Base-by-base conservation (phyloP, 1,140 invertebrate species). In the Calycopis cecrops region DNA sequence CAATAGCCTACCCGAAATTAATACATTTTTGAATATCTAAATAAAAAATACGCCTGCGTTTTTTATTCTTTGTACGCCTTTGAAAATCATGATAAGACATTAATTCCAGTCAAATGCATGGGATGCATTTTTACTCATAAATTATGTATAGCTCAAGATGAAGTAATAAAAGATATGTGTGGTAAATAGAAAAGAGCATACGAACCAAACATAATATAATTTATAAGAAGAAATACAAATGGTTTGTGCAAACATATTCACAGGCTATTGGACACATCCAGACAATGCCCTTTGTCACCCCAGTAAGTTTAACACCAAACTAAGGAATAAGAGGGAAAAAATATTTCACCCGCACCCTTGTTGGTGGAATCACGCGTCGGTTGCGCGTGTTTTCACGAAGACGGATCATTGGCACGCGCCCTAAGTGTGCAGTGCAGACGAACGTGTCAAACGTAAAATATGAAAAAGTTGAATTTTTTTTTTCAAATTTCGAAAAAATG, bases 341-440 rank as follows among this genome's bases (percentile, higher is more conserved):
- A 82, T 81, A 82, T 81, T 77, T 76, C 70, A 74, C 71, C 57
- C 67, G 67, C 74, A 75, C 79, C 81, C 81, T 77, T 79, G 79
- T 78, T 75, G 73, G 74, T 78, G 70, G 78, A 79, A 82, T 76
- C 79, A 83, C 81, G 79, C 81, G 79, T 82, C 73, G 69, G 72
- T 73, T 67, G 78, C 79, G 75, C 75, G 76, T 76, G 71, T 79
- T 79, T 79, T 69, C 79, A 79, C 74, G 73, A 85, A 85, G 78
- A 83, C 79, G 78, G 79, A 83, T 83, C 75, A 80, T 77, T 56
- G 66, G 67, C 67, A 67, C 64, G 67, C 65, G 73, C 72, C 21
- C 21, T 65, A 67, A 68, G 61, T 48, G 60, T 9, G 63, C 60
- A 55, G 47, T 28, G 58, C 18, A 67, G 62, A 67, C 71, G 62